phyloP scores from a whole-genome alignment of 2,113 vertebrate species.

The Coryphaenoides rupestris region DNA sequence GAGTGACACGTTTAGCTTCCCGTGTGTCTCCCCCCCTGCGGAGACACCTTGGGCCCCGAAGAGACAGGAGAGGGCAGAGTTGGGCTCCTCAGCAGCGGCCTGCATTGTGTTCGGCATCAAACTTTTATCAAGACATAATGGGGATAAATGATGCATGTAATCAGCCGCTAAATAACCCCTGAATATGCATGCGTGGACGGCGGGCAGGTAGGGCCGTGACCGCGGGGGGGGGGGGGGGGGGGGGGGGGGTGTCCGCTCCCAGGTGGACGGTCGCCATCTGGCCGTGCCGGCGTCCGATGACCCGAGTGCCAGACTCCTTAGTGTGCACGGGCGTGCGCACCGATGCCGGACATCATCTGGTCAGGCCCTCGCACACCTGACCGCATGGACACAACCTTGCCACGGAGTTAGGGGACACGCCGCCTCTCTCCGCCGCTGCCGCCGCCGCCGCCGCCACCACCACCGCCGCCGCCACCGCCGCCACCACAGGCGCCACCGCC shows the following conservation, averaged over 20 bases:
- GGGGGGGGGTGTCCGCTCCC: too few relatives aligned
- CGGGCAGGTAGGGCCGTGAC: slow-evolving; percentile 72
- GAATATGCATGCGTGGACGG: slow-evolving; percentile 78
- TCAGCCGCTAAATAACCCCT: slow-evolving; percentile 75
- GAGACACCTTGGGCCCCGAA: slow-evolving; percentile 48
- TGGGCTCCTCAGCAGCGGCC: slow-evolving; percentile 69
- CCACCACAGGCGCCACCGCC: too few relatives aligned
- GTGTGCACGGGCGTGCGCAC: slow-evolving; percentile 70
- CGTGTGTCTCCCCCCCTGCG: too few relatives aligned
- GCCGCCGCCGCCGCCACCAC: too few relatives aligned
- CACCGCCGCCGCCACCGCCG: too few relatives aligned
- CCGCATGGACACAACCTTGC: slow-evolving; percentile 75
- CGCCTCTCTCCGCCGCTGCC: too few relatives aligned
- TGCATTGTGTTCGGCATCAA: slow-evolving; percentile 73
- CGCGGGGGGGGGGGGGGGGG: slow-evolving; percentile 69
- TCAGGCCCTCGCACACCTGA: slow-evolving; percentile 70
- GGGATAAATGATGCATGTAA: slow-evolving; percentile 82
- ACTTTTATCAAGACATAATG: slow-evolving; percentile 80
- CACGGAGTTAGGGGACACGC: slow-evolving; percentile 71
- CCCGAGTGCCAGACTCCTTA: slow-evolving; percentile 74
- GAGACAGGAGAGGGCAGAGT: slow-evolving; percentile 70
- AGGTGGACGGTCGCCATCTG: slow-evolving; percentile 77
- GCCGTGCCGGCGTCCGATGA: slow-evolving; percentile 66
- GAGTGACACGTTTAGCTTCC: too few relatives aligned
- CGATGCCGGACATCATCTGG: slow-evolving; percentile 70